These are phyloP conservation scores for Bursaphelenchus mucronatus DNA, from an alignment of 1,140 invertebrate species.

Conservation along the genomic window DNA sequence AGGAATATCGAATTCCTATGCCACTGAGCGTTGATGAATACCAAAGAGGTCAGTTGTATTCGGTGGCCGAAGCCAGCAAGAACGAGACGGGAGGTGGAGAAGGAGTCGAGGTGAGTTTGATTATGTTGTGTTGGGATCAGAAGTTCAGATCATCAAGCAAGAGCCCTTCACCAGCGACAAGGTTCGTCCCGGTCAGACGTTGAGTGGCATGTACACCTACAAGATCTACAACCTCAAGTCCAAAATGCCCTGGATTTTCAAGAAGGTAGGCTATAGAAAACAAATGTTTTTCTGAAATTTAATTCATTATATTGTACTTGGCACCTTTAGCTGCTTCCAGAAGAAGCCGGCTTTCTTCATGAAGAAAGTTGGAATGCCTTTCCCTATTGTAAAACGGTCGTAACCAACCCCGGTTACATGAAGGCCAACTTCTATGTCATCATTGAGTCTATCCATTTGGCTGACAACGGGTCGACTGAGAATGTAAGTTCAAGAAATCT, in stretches of 20 bases:
- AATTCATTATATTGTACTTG: too few relatives aligned
- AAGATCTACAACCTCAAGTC: slow-evolving; percentile 96
- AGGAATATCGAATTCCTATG: slow-evolving; percentile 73
- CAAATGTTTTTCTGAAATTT: too few relatives aligned
- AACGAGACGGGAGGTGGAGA: slow-evolving; percentile 98
- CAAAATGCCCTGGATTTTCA: slow-evolving; percentile 64
- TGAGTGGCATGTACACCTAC: slow-evolving; percentile 91
- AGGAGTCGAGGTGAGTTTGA: slow-evolving; percentile 79
- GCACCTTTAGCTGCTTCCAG: slow-evolving; percentile 81
- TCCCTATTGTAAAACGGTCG: slow-evolving; percentile 89
- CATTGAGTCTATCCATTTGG: slow-evolving; percentile 89
- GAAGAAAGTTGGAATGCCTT: slow-evolving; percentile 99
- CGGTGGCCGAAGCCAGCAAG: slow-evolving; percentile 98
- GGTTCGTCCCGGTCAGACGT: slow-evolving; percentile 80
- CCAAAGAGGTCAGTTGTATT: slow-evolving; percentile 93
- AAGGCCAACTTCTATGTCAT: slow-evolving; percentile 83
- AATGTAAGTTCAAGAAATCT: not conserved
- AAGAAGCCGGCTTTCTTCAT: slow-evolving; percentile 88
- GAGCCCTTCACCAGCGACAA: slow-evolving; percentile 83
- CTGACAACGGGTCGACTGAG: slow-evolving; percentile 5
- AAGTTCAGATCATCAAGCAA: slow-evolving; percentile 74
- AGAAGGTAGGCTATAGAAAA: too few relatives aligned
- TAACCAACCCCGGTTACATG: slow-evolving; percentile 37
- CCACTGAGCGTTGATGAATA: slow-evolving; percentile 70
- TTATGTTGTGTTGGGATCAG: not conserved